These are phyloP conservation scores for Salvator merianae DNA, from an alignment of 2,113 vertebrate genomes.

Conservation along the genomic window DNA sequence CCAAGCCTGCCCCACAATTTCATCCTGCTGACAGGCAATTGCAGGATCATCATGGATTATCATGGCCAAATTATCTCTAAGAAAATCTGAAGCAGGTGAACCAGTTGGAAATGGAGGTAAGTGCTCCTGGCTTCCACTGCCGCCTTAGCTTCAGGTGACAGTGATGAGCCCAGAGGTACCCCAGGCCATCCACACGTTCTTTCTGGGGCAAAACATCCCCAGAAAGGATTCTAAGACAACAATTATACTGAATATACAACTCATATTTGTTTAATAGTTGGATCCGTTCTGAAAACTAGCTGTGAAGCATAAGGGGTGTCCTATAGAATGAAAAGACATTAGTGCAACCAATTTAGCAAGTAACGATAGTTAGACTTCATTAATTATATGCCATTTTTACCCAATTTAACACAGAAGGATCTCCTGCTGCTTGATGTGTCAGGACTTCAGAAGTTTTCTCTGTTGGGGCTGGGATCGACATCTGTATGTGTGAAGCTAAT, in stretches of 20 bases:
- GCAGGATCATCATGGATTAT: too few species aligned
- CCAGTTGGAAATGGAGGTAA: too few species aligned
- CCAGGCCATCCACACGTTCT: too few species aligned
- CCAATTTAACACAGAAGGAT: conserved; percentile 4
- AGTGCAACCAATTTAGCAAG: conserved; percentile 10
- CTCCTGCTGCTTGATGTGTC: not conserved
- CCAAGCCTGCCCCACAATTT: too few species aligned
- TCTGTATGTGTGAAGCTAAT: conserved; percentile 4
- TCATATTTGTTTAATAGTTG: not conserved
- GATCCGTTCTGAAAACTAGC: not conserved
- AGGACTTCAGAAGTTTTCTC: not conserved
- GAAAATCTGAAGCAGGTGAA: too few species aligned
- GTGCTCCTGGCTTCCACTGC: too few species aligned
- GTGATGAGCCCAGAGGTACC: too few species aligned
- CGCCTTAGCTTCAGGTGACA: too few species aligned
- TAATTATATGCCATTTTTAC: conserved; percentile 6
- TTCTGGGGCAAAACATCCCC: too few species aligned
- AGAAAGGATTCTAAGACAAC: too few species aligned
- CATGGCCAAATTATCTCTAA: too few species aligned
- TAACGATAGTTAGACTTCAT: not conserved
- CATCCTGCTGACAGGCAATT: too few species aligned
- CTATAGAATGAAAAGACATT: conserved; percentile 1
- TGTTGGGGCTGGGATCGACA: not conserved
- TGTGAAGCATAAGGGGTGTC: not conserved
- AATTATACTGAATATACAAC: not conserved